phyloP scores from a whole-genome alignment of 2,888 invertebrate species.

The Aspidiotus destructor region DNA sequence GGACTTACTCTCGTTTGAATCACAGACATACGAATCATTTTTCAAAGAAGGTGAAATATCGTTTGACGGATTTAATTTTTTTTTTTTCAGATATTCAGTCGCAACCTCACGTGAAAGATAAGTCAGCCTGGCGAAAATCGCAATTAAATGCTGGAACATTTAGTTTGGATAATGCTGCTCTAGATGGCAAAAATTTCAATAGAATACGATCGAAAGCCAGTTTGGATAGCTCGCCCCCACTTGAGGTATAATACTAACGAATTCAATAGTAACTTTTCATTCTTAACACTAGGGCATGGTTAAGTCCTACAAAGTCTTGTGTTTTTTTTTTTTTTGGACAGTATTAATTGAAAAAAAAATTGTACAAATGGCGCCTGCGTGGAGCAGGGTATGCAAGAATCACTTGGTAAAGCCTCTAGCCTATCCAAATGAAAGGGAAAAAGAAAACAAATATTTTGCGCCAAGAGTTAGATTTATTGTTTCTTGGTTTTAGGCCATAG shows the following conservation, averaged over 20 bases:
- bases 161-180: slow-evolving; percentile 57
- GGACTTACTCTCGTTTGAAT: too few species aligned
- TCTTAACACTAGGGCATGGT: background rate
- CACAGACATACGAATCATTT: too few species aligned
- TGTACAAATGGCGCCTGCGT: background rate
- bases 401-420: too few species aligned
- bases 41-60: too few species aligned
- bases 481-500: too few species aligned
- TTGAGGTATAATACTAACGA: slow-evolving; percentile 41
- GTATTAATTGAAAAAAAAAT: too few species aligned
- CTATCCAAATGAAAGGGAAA: too few species aligned
- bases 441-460: too few species aligned
- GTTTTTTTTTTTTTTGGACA: slow-evolving; percentile 9
- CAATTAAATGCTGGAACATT: slow-evolving; percentile 52
- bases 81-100: slow-evolving; percentile 18
- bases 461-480: too few species aligned
- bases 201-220: slow-evolving; percentile 44
- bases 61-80: background rate
- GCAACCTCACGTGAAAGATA: slow-evolving; percentile 51
- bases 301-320: background rate
- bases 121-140: slow-evolving; percentile 66
- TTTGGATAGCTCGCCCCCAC: slow-evolving; percentile 42
- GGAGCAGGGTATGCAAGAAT: background rate
- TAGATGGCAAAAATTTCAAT: slow-evolving; percentile 50
- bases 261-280: slow-evolving; percentile 2